Base-by-base conservation (phyloP, 2,888 invertebrate genomes). In the Hydropsyche betteni region DNA sequence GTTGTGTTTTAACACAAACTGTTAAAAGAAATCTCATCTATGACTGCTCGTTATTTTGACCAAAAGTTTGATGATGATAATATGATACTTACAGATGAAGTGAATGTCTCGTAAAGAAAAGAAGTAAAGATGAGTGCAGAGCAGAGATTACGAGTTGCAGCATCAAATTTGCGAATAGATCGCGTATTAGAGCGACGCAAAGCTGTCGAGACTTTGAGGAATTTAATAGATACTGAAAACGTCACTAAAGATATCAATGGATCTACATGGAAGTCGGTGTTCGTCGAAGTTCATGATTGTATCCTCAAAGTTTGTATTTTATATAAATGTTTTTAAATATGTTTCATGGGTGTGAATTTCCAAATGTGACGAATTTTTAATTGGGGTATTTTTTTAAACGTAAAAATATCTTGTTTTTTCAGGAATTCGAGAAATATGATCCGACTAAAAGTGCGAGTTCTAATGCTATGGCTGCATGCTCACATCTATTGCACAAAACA, bases 271-370 rank as follows among this genome's bases (percentile, higher is more conserved):
- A 34, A 64, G 34, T 64, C 12, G 7, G 12, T 64, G 5, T 64
- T 64, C 64, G 34, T 84, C 75, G 83, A 85, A 76, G 83, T 87
- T 16, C 83, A 85, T 82, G 86, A 86, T 68, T 85, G 83, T 81
- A 82, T 86, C 69, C 80, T 87, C 14, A 86, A 86, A 84, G 87
- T 86, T 81, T 74, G 75, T 44, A 68, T 69, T 16, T 77, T 34
- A 44, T 53, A 53, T 24, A 24, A 1, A 24, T 24, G 24, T 24
- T 24, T 24, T 24, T 24, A 24, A 24, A 24, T 24, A 24, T 24
- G 24, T 24, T 24, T 2, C 2, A 24, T 24, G 24, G 1, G 2
- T 24, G 24, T 24, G 24, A 24, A 2, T 24, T 24, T 24, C 24
- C 24, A 24, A 24, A 10, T 24, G 51, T 51, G 0, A 51, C 2